Percentiles rank a stretch among this genome's conserved stretches.
phyloP scores from a whole-genome alignment of 2,113 vertebrate species.

The Silurus asotus region DNA sequence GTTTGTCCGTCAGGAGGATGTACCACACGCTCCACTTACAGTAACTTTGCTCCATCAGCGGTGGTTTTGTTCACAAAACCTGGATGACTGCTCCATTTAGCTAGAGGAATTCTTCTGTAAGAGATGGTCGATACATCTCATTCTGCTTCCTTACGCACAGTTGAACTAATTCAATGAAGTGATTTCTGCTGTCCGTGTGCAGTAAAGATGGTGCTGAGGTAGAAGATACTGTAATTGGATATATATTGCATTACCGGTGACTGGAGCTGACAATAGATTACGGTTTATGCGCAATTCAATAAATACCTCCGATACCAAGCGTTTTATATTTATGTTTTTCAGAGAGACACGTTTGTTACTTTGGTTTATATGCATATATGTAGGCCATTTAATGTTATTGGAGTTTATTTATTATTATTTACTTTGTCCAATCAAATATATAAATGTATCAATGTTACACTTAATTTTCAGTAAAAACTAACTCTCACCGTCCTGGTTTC shows the following conservation, averaged over 20 bases:
- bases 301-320: background rate
- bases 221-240: constrained; percentile 24
- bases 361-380: no score
- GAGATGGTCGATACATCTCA: constrained; percentile 12
- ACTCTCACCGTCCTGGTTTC: no score
- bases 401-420: no score
- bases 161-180: background rate
- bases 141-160: constrained; percentile 7
- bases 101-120: background rate
- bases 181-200: background rate
- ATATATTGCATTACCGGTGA: background rate
- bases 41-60: background rate
- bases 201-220: background rate
- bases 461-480: no score
- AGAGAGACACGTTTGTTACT: no score
- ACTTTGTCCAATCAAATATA: no score
- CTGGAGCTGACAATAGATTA: background rate
- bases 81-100: constrained; percentile 10
- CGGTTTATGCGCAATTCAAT: background rate
- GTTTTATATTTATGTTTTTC: no score
- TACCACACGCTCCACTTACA: background rate
- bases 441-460: no score
- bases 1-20: background rate
- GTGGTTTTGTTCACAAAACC: background rate
- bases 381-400: no score